phyloP scores from a whole-genome alignment of 2,888 invertebrate genomes.

The Gasteruption jaculator region DNA sequence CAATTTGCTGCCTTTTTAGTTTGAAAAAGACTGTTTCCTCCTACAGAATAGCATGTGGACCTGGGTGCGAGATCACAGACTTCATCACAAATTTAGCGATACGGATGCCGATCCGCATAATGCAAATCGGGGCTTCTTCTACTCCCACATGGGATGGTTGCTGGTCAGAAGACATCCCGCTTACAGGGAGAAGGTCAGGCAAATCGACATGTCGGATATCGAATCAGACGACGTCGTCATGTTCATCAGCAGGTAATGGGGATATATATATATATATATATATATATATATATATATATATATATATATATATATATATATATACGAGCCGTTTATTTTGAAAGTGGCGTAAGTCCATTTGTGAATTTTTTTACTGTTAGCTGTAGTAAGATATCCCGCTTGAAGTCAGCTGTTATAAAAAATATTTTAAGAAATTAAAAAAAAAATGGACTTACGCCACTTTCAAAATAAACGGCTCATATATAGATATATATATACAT shows the following conservation, averaged over 20 bases:
- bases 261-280: no score
- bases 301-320: background rate
- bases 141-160: conserved; percentile 84
- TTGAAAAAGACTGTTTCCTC: no score
- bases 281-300: background rate
- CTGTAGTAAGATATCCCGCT: no score
- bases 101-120: conserved; percentile 79
- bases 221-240: conserved; percentile 66
- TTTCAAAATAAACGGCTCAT: no score
- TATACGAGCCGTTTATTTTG: no score
- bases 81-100: conserved; percentile 75
- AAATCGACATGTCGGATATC: conserved; percentile 74
- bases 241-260: conserved; percentile 74
- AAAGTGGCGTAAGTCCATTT: no score
- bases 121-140: conserved; percentile 78
- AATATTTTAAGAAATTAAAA: no score
- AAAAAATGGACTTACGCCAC: no score
- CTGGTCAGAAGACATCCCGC: conserved; percentile 74
- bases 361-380: no score
- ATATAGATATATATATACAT: no score
- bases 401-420: no score
- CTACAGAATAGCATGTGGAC: conserved; percentile 67
- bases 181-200: conserved; percentile 62
- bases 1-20: no score
- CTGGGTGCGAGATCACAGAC: conserved; percentile 77